Base-by-base conservation (phyloP, 2,888 invertebrate species). In the Sympetrum striolatum region DNA sequence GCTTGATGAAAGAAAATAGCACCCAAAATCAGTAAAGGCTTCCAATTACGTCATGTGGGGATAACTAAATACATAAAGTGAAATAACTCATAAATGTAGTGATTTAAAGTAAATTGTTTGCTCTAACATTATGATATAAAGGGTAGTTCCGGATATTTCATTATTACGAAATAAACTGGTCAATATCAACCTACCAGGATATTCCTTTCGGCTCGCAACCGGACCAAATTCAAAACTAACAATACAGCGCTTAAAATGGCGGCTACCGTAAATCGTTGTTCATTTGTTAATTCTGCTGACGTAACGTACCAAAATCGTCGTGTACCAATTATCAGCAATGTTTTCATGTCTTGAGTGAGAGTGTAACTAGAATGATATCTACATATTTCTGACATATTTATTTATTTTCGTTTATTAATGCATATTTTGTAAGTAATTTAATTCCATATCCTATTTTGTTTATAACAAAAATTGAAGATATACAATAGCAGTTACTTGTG, bases 221-320 rank as follows among this genome's bases (percentile, higher is more conserved):
- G 73, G 12, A 14, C 3, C 8, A 73, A 15, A 73, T 73, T 73
- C 73, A 73, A 73, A 73, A 73, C 31, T 73, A 73, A 25, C 73
- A 73, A 31, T 31, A 73, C 31, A 73, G 73, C 73, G 73, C 73
- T 73, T 25, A 73, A 73, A 73, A 73, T 73, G 73, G 73, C 73
- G 73, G 73, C 73, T 73, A 14, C 14, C 31, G 1, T 44, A 86
- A 60, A 58, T 39, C 39, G 86, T 18, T 3, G 2, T 64, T 86
- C 86, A 37, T 37, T 60, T 86, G 86, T 86, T 64, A 22, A 12
- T n/a, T 22, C 31, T 82, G 86, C 86, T 86, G 86, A 86, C 86
- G 86, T 86, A 86, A 86, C 58, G 53, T 86, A 60, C n/a, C 15
- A 64, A 86, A 86, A 64, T 18, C 64, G 35, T 58, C 86, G 37